Evolutionary conservation across 2,888 invertebrate genomes (phyloP), one percentile per base, ranked within the genome.

Genomic region (Corbicula japonica): DNA sequence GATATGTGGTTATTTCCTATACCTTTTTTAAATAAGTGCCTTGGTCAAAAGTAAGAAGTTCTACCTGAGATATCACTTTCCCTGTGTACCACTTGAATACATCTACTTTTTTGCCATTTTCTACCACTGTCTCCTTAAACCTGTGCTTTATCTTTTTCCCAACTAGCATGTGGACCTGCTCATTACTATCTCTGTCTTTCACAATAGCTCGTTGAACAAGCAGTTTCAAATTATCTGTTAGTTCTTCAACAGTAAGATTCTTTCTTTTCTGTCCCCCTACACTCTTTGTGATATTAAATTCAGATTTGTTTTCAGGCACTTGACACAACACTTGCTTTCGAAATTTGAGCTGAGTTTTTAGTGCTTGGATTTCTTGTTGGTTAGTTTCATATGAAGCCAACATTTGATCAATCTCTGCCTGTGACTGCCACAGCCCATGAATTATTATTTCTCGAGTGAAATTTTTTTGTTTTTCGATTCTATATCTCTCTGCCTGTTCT

Each of bases 1-100:
- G 41, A 41, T 41, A 41, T 41, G 41, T 41, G 41, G 10, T 41
- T 41, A 41, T 41, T 41, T 41, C 41, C 41, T 41, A 41, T 15
- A 41, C 41, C 41, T 41, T 41, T 41, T 41, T 41, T 41, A n/a
- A 41, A 41, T 41, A 18, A 41, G 41, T 41, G 41, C 41, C 41
- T 41, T 12, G 41, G 15, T 41, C 15, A 41, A 18, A 18, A 41
- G 34, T 8, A 21, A 52, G 52, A 21, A 52, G 23, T 18, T 52
- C 32, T 32, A 73, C 73, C 73, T 74, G 74, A 34, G 74, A 74
- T 1, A 74, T 66, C 10, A 74, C 26, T 60, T 48, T 74, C 2
- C 74, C 74, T 8, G 50, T 66, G 32, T 46, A 74, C 66, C 74
- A 74, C 28, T 46, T 60, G 12, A 10, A 30, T 1, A 38, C 30